These are phyloP conservation scores for Erpetoichthys calabaricus DNA, from an alignment of 2,797 vertebrate species.

Conservation along the genomic window DNA sequence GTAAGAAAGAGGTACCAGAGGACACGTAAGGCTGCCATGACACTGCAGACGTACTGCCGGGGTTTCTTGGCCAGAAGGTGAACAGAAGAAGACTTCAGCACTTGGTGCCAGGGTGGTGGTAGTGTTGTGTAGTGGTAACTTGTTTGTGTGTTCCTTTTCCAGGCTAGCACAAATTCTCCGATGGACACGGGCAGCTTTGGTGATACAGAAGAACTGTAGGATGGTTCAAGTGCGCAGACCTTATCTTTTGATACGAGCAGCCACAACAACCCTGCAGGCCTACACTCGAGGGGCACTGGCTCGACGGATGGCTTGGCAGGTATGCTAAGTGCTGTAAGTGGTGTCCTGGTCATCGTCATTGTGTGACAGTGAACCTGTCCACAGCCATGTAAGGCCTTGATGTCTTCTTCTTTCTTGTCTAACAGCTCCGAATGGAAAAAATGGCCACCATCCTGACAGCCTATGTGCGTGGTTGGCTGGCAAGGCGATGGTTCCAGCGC, in stretches of 20 bases:
- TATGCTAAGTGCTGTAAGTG: constrained; percentile 15
- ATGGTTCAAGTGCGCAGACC: constrained; percentile 38
- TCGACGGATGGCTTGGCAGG: constrained; percentile 31
- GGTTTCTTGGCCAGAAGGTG: constrained; percentile 49
- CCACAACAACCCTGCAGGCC: constrained; percentile 52
- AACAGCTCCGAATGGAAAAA: constrained; percentile 33
- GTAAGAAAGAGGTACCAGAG: constrained; percentile 24
- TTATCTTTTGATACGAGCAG: constrained; percentile 32
- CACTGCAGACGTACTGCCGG: constrained; percentile 43
- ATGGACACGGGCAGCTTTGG: constrained; percentile 43
- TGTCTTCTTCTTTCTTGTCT: not conserved
- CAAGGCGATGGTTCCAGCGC: constrained; percentile 26
- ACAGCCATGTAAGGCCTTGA: not conserved
- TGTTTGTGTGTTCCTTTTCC: not conserved
- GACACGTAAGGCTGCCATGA: constrained; percentile 22
- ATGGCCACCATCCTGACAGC: constrained; percentile 45
- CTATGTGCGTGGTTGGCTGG: constrained; percentile 48
- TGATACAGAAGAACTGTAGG: constrained; percentile 49
- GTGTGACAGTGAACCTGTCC: not conserved
- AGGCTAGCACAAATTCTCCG: constrained; percentile 37
- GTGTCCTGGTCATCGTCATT: not conserved
- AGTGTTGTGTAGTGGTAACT: not conserved
- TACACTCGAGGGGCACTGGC: constrained; percentile 40
- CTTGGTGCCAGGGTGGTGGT: not conserved
- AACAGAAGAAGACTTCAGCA: constrained; percentile 1